Conservation (phyloP, 1,140 invertebrate species). For the Trigoniulus corallinus region DNA sequence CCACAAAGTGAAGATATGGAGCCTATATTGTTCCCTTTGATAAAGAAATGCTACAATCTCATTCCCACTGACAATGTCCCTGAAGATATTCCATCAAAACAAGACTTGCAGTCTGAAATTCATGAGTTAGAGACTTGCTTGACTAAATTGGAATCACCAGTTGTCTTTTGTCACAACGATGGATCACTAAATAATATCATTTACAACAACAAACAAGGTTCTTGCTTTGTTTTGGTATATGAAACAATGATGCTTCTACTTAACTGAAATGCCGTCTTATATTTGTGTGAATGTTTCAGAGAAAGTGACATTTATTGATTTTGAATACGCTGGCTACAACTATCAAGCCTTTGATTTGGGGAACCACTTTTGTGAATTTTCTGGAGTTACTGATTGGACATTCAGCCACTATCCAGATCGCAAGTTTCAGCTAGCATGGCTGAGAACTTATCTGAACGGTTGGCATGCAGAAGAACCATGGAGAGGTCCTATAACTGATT, state of each 20-base stretch:
- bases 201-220: conserved; percentile 47
- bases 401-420: conserved; percentile 46
- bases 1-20: neutral
- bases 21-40: neutral
- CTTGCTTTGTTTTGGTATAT: too few species aligned
- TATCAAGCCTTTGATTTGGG: conserved; percentile 93
- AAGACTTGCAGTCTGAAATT: conserved; percentile 48
- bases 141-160: conserved; percentile 45
- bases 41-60: neutral
- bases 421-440: conserved; percentile 65
- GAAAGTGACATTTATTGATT: conserved; percentile 87
- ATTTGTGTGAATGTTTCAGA: too few species aligned
- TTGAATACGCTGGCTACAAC: conserved; percentile 88
- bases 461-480: conserved; percentile 15
- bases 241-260: too few species aligned
- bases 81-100: conserved; percentile 43
- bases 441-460: conserved; percentile 49
- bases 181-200: conserved; percentile 86
- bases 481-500: conserved; percentile 24
- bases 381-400: conserved; percentile 47
- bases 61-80: conserved; percentile 21
- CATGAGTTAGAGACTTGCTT: conserved; percentile 45
- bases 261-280: too few species aligned
- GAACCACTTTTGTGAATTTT: conserved; percentile 96
- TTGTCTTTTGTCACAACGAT: conserved; percentile 97